Conservation (phyloP, 2,888 invertebrate genomes). For the Polyommatus iphigenia region DNA sequence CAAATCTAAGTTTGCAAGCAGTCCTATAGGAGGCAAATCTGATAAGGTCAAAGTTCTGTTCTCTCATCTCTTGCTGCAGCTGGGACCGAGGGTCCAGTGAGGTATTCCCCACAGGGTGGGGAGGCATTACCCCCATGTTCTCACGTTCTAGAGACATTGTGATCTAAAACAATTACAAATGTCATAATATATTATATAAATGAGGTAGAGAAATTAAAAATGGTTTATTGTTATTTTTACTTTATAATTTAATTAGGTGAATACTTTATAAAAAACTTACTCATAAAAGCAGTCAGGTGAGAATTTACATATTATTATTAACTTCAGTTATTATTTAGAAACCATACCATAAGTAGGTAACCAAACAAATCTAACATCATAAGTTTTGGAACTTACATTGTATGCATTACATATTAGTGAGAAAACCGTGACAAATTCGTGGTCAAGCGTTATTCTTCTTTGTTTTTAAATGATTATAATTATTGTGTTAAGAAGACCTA, state of each 20-base stretch:
- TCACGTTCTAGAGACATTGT: conserved; percentile 71
- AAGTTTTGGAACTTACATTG: not conserved
- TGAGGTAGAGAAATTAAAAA: not conserved
- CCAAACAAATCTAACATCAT: not conserved
- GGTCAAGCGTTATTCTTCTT: not conserved
- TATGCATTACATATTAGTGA: not conserved
- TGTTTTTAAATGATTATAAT: not conserved
- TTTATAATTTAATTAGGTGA: no score
- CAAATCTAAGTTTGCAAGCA: conserved; percentile 97
- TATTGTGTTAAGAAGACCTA: not conserved
- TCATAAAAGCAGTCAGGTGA: no score
- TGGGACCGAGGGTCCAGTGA: conserved; percentile 85
- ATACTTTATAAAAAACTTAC: no score
- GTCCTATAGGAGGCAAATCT: conserved; percentile 98
- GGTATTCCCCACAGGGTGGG: conserved; percentile 46
- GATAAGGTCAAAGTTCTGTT: conserved; percentile 97
- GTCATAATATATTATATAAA: not conserved
- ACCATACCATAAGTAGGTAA: no score
- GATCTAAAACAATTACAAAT: conserved; percentile 36
- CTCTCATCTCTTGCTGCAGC: conserved; percentile 90
- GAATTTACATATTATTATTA: no score
- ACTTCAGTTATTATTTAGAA: no score
- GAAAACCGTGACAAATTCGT: not conserved
- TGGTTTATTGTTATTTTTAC: no score
- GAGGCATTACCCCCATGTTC: conserved; percentile 57